Base-by-base conservation (phyloP, 2,888 invertebrate genomes). In the Meliscaeva auricollis region DNA sequence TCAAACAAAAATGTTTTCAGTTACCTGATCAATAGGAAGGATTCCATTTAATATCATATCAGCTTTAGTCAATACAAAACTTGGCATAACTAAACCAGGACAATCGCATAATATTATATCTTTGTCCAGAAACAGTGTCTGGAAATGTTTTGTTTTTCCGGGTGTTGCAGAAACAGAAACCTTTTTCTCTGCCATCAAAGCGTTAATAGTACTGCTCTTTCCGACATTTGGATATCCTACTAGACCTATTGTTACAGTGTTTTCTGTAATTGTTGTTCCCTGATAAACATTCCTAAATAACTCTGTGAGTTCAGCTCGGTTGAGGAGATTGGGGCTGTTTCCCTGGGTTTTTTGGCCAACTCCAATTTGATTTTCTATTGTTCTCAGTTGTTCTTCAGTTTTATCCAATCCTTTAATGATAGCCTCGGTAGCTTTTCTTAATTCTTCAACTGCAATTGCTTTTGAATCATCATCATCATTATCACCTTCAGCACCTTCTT, bases 221-320 rank as follows among this genome's bases (percentile, higher is more conserved):
- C 99, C 99, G 1, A 99, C 99, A 94, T 99, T 99, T 0, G 99
- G 99, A 93, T 99, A 99, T 1, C 99, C 99, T 77, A 99, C 98
- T 91, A 98, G 94, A 7, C 98, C 98, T 77, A 98, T 95, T n/a
- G 97, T 97, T 7, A 96, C 94, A 35, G 95, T 90, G n/a, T 93
- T 92, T 35, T 92, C 89, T 22, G 93, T 92, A 90, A 91, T 91
- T 91, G 93, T 93, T 0, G 88, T 84, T 0, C 93, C 93, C 3
- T 88, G 91, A 78, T 95, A 94, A 20, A 96, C 92, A 8, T 92
- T 93, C 88, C 94, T 95, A 78, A 98, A 94, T 15, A 97, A 93
- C 44, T 94, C 92, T 64, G 98, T 94, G 32, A 98, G 92, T 88
- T 95, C 94, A 38, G 94, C 93, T 79, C 96, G 94, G 26, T 94